A percentile compares a stretch with the other conserved stretches of the same genome.
Conservation (phyloP, 2,113 vertebrate genomes). For the Psittacara wagleri region DNA sequence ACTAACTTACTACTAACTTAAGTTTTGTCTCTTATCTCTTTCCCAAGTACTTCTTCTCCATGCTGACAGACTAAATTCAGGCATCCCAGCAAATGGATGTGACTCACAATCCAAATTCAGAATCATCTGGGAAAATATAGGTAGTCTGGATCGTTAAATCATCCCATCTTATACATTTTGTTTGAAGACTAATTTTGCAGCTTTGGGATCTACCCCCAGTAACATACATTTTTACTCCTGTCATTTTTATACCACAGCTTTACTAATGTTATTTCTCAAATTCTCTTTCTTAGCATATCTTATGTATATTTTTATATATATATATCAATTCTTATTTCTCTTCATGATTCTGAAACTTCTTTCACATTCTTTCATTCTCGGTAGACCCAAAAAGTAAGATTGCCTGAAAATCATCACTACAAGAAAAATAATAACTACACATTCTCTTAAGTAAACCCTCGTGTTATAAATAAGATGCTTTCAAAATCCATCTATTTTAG, state of each 20-base stretch:
- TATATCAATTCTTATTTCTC: neutral
- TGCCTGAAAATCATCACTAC: neutral
- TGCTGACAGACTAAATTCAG: neutral
- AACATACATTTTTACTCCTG: neutral
- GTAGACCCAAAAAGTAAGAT: neutral
- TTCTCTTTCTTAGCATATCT: neutral
- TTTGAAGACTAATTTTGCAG: neutral
- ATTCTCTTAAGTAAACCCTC: neutral
- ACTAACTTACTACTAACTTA: neutral
- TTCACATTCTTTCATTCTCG: neutral
- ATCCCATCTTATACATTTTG: neutral
- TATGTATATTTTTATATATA: neutral
- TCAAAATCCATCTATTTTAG: neutral
- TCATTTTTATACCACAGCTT: neutral
- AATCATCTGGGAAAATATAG: neutral
- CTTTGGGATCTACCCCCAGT: neutral
- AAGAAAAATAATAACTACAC: neutral
- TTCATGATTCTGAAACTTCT: neutral
- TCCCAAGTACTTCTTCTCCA: neutral
- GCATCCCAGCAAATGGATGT: neutral
- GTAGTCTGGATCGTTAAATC: neutral
- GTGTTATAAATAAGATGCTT: neutral
- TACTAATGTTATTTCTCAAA: neutral
- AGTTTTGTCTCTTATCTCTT: neutral
- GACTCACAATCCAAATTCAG: neutral